phyloP scores from a whole-genome alignment of 2,797 vertebrate species.

The Gymnocypris eckloni region DNA sequence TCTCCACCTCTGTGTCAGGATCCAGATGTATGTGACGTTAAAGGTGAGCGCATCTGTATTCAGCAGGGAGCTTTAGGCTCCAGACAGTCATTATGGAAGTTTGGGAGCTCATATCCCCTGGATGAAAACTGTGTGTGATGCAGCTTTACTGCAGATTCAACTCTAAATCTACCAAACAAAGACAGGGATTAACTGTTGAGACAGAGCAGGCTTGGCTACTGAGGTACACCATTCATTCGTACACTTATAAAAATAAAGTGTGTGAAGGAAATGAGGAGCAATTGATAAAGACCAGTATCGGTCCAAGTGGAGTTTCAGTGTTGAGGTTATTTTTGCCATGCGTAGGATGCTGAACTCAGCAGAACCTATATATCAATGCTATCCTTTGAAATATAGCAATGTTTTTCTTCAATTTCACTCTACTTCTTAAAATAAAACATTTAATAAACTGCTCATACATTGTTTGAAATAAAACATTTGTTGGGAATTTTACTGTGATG shows the following conservation, averaged over 20 bases:
- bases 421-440: background rate
- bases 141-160: slow-evolving; percentile 73
- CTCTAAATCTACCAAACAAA: slow-evolving; percentile 75
- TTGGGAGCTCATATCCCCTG: slow-evolving; percentile 73
- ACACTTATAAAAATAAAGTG: slow-evolving; percentile 66
- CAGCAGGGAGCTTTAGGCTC: slow-evolving; percentile 53
- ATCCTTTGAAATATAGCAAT: background rate
- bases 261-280: slow-evolving; percentile 9
- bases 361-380: slow-evolving; percentile 11
- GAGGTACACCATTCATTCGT: slow-evolving; percentile 69
- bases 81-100: slow-evolving; percentile 67
- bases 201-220: slow-evolving; percentile 68
- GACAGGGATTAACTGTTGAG: slow-evolving; percentile 70
- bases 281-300: slow-evolving; percentile 4
- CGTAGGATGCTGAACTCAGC: slow-evolving; percentile 7
- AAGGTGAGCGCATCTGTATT: slow-evolving; percentile 63
- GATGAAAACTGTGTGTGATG: slow-evolving; percentile 71
- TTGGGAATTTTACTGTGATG: background rate
- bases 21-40: slow-evolving; percentile 54
- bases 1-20: slow-evolving; percentile 52
- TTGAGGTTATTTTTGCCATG: slow-evolving; percentile 7
- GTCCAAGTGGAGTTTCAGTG: slow-evolving; percentile 10
- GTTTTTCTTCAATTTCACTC: background rate
- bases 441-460: background rate
- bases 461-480: background rate